A percentile compares a stretch with the other conserved stretches of the same genome.
These are phyloP conservation scores for Lonchura striata DNA, from an alignment of 2,113 vertebrate genomes.

Conservation along the genomic window DNA sequence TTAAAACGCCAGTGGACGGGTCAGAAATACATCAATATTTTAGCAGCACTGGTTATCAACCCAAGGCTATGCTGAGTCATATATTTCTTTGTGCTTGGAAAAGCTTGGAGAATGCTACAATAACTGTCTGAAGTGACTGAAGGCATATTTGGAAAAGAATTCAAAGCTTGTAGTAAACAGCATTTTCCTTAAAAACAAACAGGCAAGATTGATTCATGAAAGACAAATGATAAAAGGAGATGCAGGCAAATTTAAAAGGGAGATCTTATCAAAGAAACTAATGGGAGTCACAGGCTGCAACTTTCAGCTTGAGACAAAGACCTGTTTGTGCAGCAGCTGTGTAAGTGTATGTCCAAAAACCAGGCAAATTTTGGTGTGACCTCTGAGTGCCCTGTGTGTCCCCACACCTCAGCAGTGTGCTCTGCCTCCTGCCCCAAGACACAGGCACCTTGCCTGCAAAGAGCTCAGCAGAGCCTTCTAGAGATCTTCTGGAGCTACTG, in stretches of 20 bases:
- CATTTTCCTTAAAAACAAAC: constrained; percentile 32
- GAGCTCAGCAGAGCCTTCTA: background rate
- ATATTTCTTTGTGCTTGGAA: constrained; percentile 27
- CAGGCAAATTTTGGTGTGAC: background rate
- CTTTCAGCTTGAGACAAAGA: background rate
- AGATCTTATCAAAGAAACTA: background rate
- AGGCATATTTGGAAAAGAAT: constrained; percentile 19
- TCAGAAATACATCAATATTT: constrained; percentile 63
- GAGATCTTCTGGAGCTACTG: background rate
- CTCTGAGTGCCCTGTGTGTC: rapidly evolving
- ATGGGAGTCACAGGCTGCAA: background rate
- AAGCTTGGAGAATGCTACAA: constrained; percentile 24
- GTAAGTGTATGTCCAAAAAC: background rate
- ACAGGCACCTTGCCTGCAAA: background rate
- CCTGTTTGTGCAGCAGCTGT: background rate
- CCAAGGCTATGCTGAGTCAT: constrained; percentile 56
- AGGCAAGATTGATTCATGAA: background rate
- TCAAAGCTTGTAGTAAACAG: constrained; percentile 15
- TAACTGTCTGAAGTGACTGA: constrained; percentile 53
- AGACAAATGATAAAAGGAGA: background rate
- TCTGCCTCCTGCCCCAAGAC: background rate
- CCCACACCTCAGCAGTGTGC: background rate
- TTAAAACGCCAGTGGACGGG: constrained; percentile 49
- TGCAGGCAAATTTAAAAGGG: background rate
- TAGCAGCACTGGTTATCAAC: constrained; percentile 44